Percentiles rank a stretch among this genome's conserved stretches.
Evolutionary conservation across 2,113 vertebrate species (phyloP).

Genomic region (Hippocampus comes): DNA sequence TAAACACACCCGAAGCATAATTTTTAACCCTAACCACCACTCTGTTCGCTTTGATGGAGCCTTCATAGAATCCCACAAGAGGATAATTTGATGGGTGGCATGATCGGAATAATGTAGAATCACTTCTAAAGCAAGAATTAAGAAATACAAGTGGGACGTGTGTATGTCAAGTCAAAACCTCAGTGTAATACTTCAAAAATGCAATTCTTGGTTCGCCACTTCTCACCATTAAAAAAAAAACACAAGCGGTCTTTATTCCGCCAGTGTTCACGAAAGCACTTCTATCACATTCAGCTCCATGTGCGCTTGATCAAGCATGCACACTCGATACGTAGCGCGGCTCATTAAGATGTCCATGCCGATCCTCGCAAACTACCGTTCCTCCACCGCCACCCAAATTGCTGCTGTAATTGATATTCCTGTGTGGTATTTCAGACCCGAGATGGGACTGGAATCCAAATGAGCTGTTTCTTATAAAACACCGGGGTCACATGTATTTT

Average conservation of each 20-base stretch:
- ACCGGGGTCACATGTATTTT: slow-evolving; percentile 68
- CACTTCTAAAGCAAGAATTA: neutral
- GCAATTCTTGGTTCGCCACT: neutral
- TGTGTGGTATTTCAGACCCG: slow-evolving; percentile 52
- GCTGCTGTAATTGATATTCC: slow-evolving; percentile 64
- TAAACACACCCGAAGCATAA: neutral
- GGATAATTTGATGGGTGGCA: neutral
- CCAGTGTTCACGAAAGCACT: slow-evolving; percentile 8
- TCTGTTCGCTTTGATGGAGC: no score
- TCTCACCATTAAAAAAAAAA: neutral
- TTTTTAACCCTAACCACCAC: neutral
- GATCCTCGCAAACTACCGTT: slow-evolving; percentile 31
- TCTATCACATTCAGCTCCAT: slow-evolving; percentile 12
- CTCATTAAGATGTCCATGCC: slow-evolving; percentile 41
- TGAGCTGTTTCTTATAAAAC: slow-evolving; percentile 68
- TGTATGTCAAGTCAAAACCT: neutral
- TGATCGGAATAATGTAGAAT: no score
- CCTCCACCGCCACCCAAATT: slow-evolving; percentile 53
- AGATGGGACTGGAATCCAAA: slow-evolving; percentile 61
- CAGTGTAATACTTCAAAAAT: no score
- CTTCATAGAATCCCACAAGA: no score
- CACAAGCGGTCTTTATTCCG: slow-evolving; percentile 11
- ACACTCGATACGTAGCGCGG: slow-evolving; percentile 11
- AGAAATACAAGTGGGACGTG: neutral
- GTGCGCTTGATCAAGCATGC: slow-evolving; percentile 33